A percentile compares a stretch with the other conserved stretches of the same genome.
These are phyloP conservation scores for Bambusicola thoracicus DNA, from an alignment of 2,113 vertebrate species.

Conservation along the genomic window DNA sequence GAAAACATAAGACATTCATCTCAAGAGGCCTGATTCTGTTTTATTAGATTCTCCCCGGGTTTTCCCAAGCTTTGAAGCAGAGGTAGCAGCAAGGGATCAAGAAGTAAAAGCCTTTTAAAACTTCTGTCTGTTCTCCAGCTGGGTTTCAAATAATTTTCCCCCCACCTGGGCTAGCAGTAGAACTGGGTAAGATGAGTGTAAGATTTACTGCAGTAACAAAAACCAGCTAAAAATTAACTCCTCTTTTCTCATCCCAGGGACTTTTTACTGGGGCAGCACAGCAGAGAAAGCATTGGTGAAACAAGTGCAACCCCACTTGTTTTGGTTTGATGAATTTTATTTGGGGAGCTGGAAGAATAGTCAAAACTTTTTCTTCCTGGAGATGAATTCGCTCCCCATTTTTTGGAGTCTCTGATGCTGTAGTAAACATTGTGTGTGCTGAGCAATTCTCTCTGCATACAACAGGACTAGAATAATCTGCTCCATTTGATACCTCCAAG, in stretches of 20 bases:
- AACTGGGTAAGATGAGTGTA: neutral
- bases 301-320: neutral
- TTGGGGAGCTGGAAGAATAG: neutral
- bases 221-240: neutral
- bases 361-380: neutral
- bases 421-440: neutral
- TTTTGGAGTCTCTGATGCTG: neutral
- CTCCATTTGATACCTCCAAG: neutral
- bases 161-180: neutral
- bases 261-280: neutral
- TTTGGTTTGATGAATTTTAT: neutral
- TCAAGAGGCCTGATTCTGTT: constrained; percentile 31
- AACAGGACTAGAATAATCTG: neutral
- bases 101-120: constrained; percentile 55
- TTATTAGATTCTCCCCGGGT: constrained; percentile 16
- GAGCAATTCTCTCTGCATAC: neutral
- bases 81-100: constrained; percentile 37
- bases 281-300: neutral
- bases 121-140: constrained; percentile 13
- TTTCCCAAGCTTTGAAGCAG: constrained; percentile 48
- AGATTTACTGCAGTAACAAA: neutral
- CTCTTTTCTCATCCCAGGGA: neutral
- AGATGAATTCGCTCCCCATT: accelerated
- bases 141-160: constrained; percentile 37
- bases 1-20: constrained; percentile 18